Evolutionary conservation across 2,797 vertebrate genomes (phyloP).

Genomic region (Acanthiza pusilla): DNA sequence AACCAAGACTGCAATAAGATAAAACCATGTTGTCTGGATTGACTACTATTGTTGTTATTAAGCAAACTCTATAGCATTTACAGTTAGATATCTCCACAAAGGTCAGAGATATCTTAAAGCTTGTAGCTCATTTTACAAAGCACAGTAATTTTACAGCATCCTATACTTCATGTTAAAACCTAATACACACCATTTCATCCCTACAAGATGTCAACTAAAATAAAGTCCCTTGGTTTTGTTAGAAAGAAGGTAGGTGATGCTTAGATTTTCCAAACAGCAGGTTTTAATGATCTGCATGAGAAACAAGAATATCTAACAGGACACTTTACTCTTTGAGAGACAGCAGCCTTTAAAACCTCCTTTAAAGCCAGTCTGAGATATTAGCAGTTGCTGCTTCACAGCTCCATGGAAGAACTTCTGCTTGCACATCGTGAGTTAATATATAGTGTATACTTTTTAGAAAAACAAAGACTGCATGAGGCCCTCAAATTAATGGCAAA

Average conservation of each 20-base stretch:
- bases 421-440: neutral
- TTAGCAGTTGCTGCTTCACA: neutral
- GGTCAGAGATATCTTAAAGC: neutral
- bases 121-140: neutral
- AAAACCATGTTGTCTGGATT: neutral
- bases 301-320: neutral
- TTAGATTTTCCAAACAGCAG: neutral
- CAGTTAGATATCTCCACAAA: neutral
- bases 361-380: neutral
- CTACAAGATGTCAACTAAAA: neutral
- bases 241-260: neutral
- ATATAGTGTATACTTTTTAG: neutral
- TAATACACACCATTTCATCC: neutral
- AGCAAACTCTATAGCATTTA: neutral
- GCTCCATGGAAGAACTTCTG: neutral
- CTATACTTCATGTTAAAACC: neutral
- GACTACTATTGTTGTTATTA: neutral
- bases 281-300: neutral
- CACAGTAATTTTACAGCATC: neutral
- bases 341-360: neutral
- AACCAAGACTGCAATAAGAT: neutral
- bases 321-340: neutral
- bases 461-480: neutral
- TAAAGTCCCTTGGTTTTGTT: neutral
- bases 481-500: neutral